Evolutionary conservation across 2,113 vertebrate species (phyloP), one percentile per base, ranked within the genome.

Genomic region (Melanerpes aurifrons): DNA sequence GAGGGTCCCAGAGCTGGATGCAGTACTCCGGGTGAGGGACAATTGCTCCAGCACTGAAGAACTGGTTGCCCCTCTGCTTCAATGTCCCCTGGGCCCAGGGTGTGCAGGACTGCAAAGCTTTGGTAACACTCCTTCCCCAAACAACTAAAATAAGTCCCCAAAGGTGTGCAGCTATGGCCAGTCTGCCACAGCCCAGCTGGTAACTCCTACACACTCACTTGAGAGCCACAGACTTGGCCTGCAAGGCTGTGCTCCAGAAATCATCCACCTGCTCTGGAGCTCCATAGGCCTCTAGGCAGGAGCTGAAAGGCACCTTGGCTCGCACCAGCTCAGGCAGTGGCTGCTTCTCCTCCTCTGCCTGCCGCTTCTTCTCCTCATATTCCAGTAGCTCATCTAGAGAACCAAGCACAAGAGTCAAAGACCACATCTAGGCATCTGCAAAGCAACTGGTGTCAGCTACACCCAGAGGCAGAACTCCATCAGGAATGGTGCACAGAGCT

Each of bases 231-330:
- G 99, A 99, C 97, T 99, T 99, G 92, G 98, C 98, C 97, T 99
- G 99, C 69, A 99, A 98, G 47, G 99, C 99, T 7, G 99, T 99
- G 97, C 99, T 99, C 99, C 99, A 99, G 98, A 99, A 99, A 96
- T 99, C 99, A 25, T 99, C 98, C 82, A 99, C 98, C 82, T 99
- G 98, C 96, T 99, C 99, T 2, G 99, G 99, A 95, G 99, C 98
- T 61, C 98, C 98, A 17, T 99, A 99, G 80, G 99, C 99, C 25
- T 99, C 98, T 96, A 99, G 98, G 96, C 99, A 99, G 94, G 98
- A 98, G 75, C 98, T 98, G 96, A 99, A 99, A 91, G 99, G 99
- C 97, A 99, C 99, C 82, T 98, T 98, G 85, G 99, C 99, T 56
- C 99, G 98, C 56, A 99, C 98, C 67, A 98, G 97, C 11, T 98